Conservation (phyloP, 2,888 invertebrate species). For the Hemicrepidius hirtus region DNA sequence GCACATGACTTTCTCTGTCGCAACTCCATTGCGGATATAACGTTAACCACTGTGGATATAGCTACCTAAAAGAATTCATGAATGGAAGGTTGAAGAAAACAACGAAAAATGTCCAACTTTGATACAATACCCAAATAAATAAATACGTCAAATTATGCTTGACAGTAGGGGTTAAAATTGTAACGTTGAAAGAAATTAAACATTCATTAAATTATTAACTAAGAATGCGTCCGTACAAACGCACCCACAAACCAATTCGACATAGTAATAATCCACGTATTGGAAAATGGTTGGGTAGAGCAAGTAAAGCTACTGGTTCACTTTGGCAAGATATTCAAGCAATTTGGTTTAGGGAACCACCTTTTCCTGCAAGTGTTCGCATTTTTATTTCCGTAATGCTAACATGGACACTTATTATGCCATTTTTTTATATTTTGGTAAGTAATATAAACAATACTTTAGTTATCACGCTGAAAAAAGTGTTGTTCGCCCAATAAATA, state of each 20-base stretch:
- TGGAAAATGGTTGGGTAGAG: slow-evolving; percentile 32
- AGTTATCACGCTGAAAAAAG: too few relatives aligned
- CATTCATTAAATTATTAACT: not conserved
- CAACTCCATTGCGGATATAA: too few relatives aligned
- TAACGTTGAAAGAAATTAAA: too few relatives aligned
- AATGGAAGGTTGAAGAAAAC: too few relatives aligned
- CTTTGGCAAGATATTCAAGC: slow-evolving; percentile 36
- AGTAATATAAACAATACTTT: slow-evolving; percentile 13
- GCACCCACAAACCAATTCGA: slow-evolving; percentile 32
- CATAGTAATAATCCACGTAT: slow-evolving; percentile 1
- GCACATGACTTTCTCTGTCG: too few relatives aligned
- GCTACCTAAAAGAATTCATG: too few relatives aligned
- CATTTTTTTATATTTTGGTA: slow-evolving; percentile 40
- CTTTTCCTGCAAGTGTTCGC: slow-evolving; percentile 40
- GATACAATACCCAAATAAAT: too few relatives aligned
- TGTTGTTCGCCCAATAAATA: too few relatives aligned
- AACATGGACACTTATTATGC: slow-evolving; percentile 26
- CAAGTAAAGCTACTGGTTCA: slow-evolving; percentile 11
- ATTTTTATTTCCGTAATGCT: slow-evolving; percentile 30
- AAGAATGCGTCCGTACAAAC: slow-evolving; percentile 35
- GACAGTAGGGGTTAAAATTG: too few relatives aligned
- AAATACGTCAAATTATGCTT: too few relatives aligned
- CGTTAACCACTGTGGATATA: too few relatives aligned
- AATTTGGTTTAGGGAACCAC: slow-evolving; percentile 38
- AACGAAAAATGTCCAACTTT: too few relatives aligned